These are phyloP conservation scores for Papilio protenor DNA, from an alignment of 2,888 invertebrate genomes.

Conservation along the genomic window DNA sequence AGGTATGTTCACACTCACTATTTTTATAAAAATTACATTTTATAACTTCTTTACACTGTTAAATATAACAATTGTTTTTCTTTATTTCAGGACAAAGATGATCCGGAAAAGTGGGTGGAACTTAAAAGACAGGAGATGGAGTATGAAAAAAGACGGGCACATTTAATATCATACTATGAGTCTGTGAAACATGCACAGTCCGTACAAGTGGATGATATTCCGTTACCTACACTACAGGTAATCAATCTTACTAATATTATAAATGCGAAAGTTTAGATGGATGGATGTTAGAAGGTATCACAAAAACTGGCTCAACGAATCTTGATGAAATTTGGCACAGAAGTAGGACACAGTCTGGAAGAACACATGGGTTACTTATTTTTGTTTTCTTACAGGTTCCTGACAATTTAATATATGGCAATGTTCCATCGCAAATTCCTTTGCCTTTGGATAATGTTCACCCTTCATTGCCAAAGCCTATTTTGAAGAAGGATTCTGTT, in stretches of 20 bases:
- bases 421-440: conserved; percentile 84
- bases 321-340: too few species aligned
- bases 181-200: conserved; percentile 98
- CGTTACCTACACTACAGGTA: conserved; percentile 89
- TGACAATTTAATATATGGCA: conserved; percentile 76
- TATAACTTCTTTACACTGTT: too few species aligned
- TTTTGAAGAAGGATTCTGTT: conserved; percentile 89
- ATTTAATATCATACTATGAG: conserved; percentile 96
- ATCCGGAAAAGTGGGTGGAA: conserved; percentile 96
- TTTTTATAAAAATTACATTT: too few species aligned
- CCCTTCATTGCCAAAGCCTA: conserved; percentile 85
- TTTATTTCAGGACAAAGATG: conserved; percentile 97
- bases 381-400: conserved; percentile 71
- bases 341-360: too few species aligned
- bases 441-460: conserved; percentile 77
- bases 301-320: not conserved
- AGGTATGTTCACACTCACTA: too few species aligned
- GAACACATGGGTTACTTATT: too few species aligned
- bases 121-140: conserved; percentile 95
- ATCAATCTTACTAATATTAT: conserved; percentile 1
- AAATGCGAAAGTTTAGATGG: too few species aligned
- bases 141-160: conserved; percentile 94
- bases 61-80: too few species aligned
- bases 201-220: conserved; percentile 98
- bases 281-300: not conserved